Evolutionary conservation across 2,888 invertebrate species (phyloP).

Genomic region (Drosophila paucipuncta): DNA sequence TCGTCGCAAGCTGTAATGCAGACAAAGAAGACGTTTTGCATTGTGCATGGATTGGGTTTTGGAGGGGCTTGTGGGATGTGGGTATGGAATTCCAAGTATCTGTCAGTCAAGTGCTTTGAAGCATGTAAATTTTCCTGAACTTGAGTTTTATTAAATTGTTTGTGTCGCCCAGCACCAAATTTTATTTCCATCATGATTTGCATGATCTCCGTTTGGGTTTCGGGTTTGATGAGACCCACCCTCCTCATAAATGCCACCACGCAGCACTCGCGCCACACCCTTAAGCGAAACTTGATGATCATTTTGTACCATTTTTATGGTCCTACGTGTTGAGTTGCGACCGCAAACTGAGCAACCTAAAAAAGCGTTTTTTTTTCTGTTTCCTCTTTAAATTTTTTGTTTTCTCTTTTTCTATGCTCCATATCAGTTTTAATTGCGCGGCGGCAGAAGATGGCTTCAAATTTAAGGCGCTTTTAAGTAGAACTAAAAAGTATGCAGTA

Average conservation of each 20-base stretch:
- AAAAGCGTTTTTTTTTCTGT: conserved; percentile 8
- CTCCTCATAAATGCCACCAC: conserved; percentile 36
- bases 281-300: conserved; percentile 40
- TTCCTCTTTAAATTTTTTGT: background rate
- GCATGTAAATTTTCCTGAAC: conserved; percentile 77
- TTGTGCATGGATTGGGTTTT: conserved; percentile 4
- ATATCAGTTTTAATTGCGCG: conserved; percentile 53
- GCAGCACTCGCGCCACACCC: conserved; percentile 15
- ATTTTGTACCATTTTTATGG: conserved; percentile 51
- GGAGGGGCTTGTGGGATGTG: background rate
- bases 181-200: conserved; percentile 77
- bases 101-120: conserved; percentile 52
- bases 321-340: conserved; percentile 38
- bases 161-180: conserved; percentile 66
- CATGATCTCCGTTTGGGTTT: conserved; percentile 57
- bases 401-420: conserved; percentile 10
- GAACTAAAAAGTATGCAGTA: conserved; percentile 42
- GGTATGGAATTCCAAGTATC: conserved; percentile 51
- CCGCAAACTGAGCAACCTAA: conserved; percentile 8
- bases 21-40: conserved; percentile 72
- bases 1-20: conserved; percentile 38
- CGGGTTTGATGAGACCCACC: conserved; percentile 21
- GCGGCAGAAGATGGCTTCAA: conserved; percentile 32
- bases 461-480: conserved; percentile 40
- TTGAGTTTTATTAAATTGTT: conserved; percentile 82